phyloP scores from a whole-genome alignment of 2,113 vertebrate species.

The Otolemur garnettii region DNA sequence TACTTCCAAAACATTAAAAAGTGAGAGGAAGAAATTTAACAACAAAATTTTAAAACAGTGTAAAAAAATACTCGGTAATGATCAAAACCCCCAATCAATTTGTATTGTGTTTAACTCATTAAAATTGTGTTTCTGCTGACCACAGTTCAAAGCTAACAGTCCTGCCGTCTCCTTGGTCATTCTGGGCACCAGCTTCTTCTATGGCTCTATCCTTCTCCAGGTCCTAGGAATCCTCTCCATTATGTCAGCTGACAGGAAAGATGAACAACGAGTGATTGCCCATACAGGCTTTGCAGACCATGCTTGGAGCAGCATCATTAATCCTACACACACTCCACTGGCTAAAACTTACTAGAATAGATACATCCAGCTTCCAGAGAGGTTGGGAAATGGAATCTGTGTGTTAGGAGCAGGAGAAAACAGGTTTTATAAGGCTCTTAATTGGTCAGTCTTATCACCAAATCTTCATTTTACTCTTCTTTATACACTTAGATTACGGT shows the following conservation, averaged over 20 bases:
- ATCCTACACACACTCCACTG: not conserved
- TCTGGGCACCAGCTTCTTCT: not conserved
- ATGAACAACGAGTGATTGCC: not conserved
- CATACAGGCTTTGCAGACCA: accelerated
- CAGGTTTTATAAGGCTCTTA: not conserved
- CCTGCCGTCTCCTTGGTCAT: not conserved
- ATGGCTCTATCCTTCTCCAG: not conserved
- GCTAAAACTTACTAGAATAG: not conserved
- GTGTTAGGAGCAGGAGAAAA: not conserved
- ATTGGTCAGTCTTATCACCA: not conserved
- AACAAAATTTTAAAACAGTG: not conserved
- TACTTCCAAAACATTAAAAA: not conserved
- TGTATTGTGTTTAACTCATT: not conserved
- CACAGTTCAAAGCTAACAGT: not conserved
- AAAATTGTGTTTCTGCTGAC: not conserved
- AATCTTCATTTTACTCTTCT: not conserved
- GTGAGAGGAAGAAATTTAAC: not conserved
- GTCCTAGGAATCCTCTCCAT: too few species aligned
- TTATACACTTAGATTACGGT: not conserved
- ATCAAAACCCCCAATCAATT: not conserved
- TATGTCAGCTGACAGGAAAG: not conserved
- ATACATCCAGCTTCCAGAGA: not conserved
- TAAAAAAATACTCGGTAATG: not conserved
- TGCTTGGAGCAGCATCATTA: accelerated
- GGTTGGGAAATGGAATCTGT: not conserved